Evolutionary conservation across 1,140 invertebrate species (phyloP).

Genomic region (Aethina tumida): DNA sequence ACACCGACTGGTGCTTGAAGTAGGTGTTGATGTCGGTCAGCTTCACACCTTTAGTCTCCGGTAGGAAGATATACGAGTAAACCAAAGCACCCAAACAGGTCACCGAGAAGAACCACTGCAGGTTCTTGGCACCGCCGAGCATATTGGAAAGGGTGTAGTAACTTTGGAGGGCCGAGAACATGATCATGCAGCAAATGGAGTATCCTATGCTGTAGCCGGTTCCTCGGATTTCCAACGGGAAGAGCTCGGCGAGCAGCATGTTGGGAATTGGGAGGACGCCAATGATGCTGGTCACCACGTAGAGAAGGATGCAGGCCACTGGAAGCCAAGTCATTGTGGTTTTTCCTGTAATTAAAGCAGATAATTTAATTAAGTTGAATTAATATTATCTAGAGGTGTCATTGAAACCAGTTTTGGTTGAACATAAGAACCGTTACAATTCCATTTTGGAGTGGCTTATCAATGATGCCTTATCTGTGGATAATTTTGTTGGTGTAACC

Average conservation of each 20-base stretch:
- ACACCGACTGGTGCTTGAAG: constrained; percentile 39
- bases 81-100: constrained; percentile 45
- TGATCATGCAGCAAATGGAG: constrained; percentile 41
- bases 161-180: constrained; percentile 44
- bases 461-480: too few species aligned
- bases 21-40: constrained; percentile 57
- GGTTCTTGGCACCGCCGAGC: constrained; percentile 19
- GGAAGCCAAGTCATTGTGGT: constrained; percentile 21
- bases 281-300: constrained; percentile 44
- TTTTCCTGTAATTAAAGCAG: constrained; percentile 9
- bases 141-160: constrained; percentile 35
- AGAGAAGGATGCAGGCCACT: constrained; percentile 25
- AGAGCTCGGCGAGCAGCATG: constrained; percentile 52
- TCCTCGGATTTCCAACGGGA: constrained; percentile 48
- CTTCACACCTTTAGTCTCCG: constrained; percentile 60
- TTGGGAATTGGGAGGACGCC: constrained; percentile 49
- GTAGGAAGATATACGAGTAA: constrained; percentile 52
- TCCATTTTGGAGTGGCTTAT: too few species aligned
- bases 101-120: constrained; percentile 53
- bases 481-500: too few species aligned
- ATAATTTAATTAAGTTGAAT: too few species aligned
- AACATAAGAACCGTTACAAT: too few species aligned
- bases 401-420: too few species aligned
- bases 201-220: constrained; percentile 45
- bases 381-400: too few species aligned